These are phyloP conservation scores for Garra rufa DNA, from an alignment of 2,113 vertebrate species.

Conservation along the genomic window DNA sequence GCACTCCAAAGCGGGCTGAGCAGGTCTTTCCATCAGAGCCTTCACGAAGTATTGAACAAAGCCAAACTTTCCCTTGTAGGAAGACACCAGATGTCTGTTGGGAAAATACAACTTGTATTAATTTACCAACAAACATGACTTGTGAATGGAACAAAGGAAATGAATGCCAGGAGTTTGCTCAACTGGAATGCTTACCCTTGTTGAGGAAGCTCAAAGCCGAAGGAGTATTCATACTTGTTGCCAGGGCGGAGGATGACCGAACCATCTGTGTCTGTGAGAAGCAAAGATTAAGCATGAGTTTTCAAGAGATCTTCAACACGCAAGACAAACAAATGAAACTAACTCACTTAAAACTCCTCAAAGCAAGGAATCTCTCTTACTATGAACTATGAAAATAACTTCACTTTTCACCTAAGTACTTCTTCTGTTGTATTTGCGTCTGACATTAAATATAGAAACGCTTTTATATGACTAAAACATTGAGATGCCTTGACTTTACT, in stretches of 20 bases:
- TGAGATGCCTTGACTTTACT: no score
- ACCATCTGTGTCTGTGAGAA: conserved; percentile 75
- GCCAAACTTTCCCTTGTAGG: conserved; percentile 86
- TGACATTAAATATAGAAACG: no score
- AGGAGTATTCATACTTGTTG: conserved; percentile 82
- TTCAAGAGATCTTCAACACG: neutral
- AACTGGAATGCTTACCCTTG: conserved; percentile 75
- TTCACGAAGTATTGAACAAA: conserved; percentile 85
- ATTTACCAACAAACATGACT: neutral
- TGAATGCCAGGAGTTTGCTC: neutral
- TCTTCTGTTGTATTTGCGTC: neutral
- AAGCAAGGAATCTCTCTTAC: neutral
- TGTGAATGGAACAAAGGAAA: neutral
- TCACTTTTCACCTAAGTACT: no score
- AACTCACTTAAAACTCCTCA: no score
- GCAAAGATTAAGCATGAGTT: neutral
- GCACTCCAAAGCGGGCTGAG: conserved; percentile 71
- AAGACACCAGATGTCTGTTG: conserved; percentile 81
- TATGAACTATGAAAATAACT: neutral
- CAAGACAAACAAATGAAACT: neutral
- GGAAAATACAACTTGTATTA: neutral
- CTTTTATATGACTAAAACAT: neutral
- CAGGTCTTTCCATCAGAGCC: conserved; percentile 76
- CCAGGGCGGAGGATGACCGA: conserved; percentile 81
- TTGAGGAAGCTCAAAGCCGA: conserved; percentile 84